Conservation (phyloP, 2,113 vertebrate species). For the Colinus virginianus region DNA sequence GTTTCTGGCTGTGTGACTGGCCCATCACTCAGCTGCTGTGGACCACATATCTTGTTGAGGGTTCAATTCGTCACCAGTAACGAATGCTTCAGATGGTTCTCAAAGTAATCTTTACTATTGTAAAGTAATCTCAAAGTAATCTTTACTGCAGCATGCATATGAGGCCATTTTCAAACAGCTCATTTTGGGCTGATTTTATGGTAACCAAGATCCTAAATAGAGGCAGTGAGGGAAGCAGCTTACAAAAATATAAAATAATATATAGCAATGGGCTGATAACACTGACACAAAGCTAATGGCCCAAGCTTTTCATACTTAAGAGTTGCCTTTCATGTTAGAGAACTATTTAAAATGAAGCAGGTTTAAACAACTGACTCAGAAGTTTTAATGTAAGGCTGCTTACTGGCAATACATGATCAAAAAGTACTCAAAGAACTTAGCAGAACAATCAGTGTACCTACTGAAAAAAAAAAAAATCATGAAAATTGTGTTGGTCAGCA, state of each 20-base stretch:
- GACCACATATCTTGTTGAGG: background rate
- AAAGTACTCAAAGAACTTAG: background rate
- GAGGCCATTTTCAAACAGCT: background rate
- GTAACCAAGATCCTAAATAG: background rate
- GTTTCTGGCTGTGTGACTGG: background rate
- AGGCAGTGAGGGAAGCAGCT: background rate
- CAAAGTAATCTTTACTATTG: background rate
- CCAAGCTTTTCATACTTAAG: background rate
- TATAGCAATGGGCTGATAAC: background rate
- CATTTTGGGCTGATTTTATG: background rate
- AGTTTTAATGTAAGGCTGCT: background rate
- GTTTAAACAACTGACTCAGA: background rate
- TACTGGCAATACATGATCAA: background rate
- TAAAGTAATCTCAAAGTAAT: background rate
- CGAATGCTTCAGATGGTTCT: background rate
- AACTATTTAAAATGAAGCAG: background rate
- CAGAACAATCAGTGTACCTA: background rate
- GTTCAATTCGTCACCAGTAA: rapidly evolving
- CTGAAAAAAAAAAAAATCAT: background rate
- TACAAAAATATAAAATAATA: background rate
- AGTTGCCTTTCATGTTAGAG: background rate
- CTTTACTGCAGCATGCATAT: background rate
- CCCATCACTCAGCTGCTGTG: background rate
- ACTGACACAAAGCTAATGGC: background rate
- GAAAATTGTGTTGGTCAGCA: background rate